Base-by-base conservation (phyloP, 2,888 invertebrate genomes). In the Myathropa florea region DNA sequence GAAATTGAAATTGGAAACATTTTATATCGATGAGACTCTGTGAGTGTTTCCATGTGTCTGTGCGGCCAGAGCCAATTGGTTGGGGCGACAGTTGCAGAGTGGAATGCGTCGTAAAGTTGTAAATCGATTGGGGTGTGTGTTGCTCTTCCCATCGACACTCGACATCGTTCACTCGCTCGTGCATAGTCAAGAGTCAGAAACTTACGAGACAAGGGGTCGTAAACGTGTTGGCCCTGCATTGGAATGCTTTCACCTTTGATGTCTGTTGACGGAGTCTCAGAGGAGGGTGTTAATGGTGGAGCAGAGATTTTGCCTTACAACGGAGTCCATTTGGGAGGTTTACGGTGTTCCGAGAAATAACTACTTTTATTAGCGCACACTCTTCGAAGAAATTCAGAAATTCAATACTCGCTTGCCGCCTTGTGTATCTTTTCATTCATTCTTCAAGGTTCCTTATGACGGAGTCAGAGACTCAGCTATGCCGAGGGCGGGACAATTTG, bases 1-100 rank as follows among this genome's bases (percentile, higher is more conserved):
- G 30, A 75, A 75, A 81, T 81, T 81, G 75, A 75, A 81, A 81
- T 73, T 68, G 73, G 26, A 59, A 55, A 75, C 68, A 64, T 81
- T 81, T 75, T 75, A 75, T 81, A 75, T 75, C 24, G 28, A 24
- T 23, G 23, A 12, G 24, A 57, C 24, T 57, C 18, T 46, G 6
- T 46, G 46, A 12, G 24, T 24, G 60, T 9, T 24, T 23, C 14
- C 60, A 26, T 60, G 28, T 60, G 28, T 24, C 18, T 63, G 63
- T 14, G 33, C 21, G 24, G 57, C 12, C 12, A 23, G 23, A 23
- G 10, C 23, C 53, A 53, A 12, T 39, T 6, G 39, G 14, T n/a
- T 14, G 46, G 46, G 46, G 46, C 12, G 33, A 33, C 33, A 12
- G 33, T 33, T 33, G 33, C 33, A 33, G 46, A 18, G 46, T 18